phyloP scores from a whole-genome alignment of 1,140 invertebrate species.

The Cyclargus thomasi region DNA sequence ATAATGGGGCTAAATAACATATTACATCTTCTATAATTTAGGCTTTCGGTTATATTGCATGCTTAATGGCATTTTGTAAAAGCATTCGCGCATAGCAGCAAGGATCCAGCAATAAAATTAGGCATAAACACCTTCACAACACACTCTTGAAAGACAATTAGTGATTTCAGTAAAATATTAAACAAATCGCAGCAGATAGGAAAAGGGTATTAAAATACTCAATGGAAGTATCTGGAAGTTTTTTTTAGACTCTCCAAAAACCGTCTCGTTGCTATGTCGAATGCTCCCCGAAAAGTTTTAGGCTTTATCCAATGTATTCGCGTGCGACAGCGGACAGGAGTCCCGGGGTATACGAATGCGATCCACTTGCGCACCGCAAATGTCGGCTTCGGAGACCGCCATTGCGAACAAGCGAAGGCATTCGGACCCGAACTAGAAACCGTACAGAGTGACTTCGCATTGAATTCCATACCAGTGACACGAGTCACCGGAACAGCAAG shows the following conservation, averaged over 20 bases:
- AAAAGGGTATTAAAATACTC: too few relatives aligned
- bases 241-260: not conserved
- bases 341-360: not conserved
- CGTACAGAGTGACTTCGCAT: too few relatives aligned
- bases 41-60: constrained; percentile 1
- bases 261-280: not conserved
- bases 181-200: too few relatives aligned
- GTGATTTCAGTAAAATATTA: too few relatives aligned
- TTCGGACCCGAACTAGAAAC: not conserved
- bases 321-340: not conserved
- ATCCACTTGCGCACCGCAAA: not conserved
- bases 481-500: too few relatives aligned
- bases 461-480: too few relatives aligned
- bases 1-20: not conserved
- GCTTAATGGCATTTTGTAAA: not conserved
- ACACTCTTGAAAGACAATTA: too few relatives aligned
- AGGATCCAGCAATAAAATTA: not conserved
- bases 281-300: not conserved
- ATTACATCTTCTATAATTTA: constrained; percentile 7
- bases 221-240: not conserved
- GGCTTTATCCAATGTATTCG: constrained; percentile 2
- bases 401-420: not conserved
- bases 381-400: not conserved
- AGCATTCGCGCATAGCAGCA: constrained; percentile 5
- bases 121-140: too few relatives aligned